phyloP scores from a whole-genome alignment of 1,140 invertebrate species.

The Neodiprion pinetum region DNA sequence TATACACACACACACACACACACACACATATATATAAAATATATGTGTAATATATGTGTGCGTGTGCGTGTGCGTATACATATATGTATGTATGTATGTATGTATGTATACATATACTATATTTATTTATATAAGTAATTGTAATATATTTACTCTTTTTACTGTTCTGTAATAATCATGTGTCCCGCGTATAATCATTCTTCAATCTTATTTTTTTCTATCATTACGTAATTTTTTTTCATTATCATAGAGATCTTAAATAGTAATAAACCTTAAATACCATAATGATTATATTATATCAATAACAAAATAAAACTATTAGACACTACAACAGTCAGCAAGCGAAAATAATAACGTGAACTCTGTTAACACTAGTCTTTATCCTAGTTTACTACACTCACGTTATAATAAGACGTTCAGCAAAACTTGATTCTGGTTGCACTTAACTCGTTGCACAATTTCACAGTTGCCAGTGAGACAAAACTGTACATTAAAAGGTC shows the following conservation, averaged over 20 bases:
- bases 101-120: conserved; percentile 28
- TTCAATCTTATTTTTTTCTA: conserved; percentile 3
- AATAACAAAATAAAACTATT: conserved; percentile 61
- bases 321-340: conserved; percentile 59
- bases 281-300: conserved; percentile 29
- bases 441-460: no score
- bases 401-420: no score
- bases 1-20: conserved; percentile 14
- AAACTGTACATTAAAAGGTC: no score
- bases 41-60: no score
- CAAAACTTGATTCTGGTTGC: no score
- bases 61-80: no score
- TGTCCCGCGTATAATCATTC: conserved; percentile 28
- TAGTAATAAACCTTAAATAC: conserved; percentile 37
- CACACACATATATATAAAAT: no score
- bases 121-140: conserved; percentile 47
- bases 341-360: conserved; percentile 44
- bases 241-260: conserved; percentile 34
- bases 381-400: not conserved
- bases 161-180: conserved; percentile 29
- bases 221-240: not conserved
- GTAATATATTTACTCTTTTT: conserved; percentile 24
- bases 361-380: conserved; percentile 39
- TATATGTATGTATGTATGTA: no score
- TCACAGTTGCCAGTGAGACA: no score